Conservation (phyloP, 2,888 invertebrate species). For the Euplagia quadripunctaria region DNA sequence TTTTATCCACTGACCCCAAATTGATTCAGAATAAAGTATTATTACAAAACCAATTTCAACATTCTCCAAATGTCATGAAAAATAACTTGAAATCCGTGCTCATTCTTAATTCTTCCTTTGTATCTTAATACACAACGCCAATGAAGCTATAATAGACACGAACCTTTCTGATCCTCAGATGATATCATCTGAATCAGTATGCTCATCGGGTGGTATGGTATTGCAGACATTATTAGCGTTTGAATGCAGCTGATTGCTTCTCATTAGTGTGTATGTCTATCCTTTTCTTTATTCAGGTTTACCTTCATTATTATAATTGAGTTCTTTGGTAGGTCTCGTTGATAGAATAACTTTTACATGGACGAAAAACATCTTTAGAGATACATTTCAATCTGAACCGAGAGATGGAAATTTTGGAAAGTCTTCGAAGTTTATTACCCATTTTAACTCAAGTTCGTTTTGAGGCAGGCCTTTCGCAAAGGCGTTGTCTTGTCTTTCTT, state of each 20-base stretch:
- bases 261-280: slow-evolving; percentile 18
- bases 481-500: not conserved
- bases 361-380: not conserved
- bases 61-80: not conserved
- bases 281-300: slow-evolving; percentile 12
- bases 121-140: not conserved
- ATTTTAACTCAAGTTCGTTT: not conserved
- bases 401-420: not conserved
- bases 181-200: slow-evolving; percentile 24
- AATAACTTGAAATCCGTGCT: not conserved
- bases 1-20: not conserved
- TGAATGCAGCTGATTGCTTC: slow-evolving; percentile 25
- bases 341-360: not conserved
- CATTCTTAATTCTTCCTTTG: not conserved
- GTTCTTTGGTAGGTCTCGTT: not conserved
- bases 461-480: not conserved
- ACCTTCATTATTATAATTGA: slow-evolving; percentile 2
- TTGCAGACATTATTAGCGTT: slow-evolving; percentile 22
- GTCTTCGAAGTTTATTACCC: not conserved
- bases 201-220: slow-evolving; percentile 15
- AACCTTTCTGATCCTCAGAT: slow-evolving; percentile 10
- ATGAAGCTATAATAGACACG: slow-evolving; percentile 11
- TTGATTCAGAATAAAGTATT: not conserved
- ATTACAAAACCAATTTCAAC: not conserved
- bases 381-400: not conserved